phyloP scores from a whole-genome alignment of 2,797 vertebrate species.

The Ceryle rudis region DNA sequence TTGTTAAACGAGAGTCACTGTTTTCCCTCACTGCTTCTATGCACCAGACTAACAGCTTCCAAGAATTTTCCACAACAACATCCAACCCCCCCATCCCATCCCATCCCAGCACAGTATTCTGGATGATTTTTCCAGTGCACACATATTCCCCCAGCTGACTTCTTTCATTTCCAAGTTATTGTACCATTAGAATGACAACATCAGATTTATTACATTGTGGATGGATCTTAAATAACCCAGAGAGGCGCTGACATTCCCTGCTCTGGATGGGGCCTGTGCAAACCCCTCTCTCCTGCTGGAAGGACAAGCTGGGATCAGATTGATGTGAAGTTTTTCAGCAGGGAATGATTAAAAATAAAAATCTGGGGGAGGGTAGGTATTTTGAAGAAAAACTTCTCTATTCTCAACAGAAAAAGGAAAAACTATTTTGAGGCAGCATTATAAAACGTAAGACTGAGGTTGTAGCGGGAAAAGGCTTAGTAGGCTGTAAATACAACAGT shows the following conservation, averaged over 20 bases:
- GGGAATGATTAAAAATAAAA: slow-evolving; percentile 47
- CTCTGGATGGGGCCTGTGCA: slow-evolving; percentile 30
- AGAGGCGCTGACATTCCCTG: slow-evolving; percentile 48
- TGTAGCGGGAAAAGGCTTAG: neutral
- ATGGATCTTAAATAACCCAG: slow-evolving; percentile 46
- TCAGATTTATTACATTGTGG: slow-evolving; percentile 5
- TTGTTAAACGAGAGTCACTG: neutral
- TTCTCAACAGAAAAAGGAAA: neutral
- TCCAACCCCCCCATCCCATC: neutral
- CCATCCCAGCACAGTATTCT: neutral
- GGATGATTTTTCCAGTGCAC: slow-evolving; percentile 50
- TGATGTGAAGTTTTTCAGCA: slow-evolving; percentile 47
- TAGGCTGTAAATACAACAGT: neutral
- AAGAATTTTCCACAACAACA: slow-evolving; percentile 25
- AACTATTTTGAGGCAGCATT: slow-evolving; percentile 7
- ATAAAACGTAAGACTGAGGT: neutral
- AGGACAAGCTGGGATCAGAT: slow-evolving; percentile 40
- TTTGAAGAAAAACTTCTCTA: slow-evolving; percentile 29
- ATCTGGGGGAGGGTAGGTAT: slow-evolving; percentile 5
- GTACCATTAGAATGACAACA: slow-evolving; percentile 19
- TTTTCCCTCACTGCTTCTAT: slow-evolving; percentile 7
- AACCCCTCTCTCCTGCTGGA: slow-evolving; percentile 55
- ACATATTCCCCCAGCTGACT: slow-evolving; percentile 46
- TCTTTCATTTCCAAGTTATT: slow-evolving; percentile 57
- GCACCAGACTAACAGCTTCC: neutral